phyloP scores from a whole-genome alignment of 2,888 invertebrate species.

The Drosophila limbata region DNA sequence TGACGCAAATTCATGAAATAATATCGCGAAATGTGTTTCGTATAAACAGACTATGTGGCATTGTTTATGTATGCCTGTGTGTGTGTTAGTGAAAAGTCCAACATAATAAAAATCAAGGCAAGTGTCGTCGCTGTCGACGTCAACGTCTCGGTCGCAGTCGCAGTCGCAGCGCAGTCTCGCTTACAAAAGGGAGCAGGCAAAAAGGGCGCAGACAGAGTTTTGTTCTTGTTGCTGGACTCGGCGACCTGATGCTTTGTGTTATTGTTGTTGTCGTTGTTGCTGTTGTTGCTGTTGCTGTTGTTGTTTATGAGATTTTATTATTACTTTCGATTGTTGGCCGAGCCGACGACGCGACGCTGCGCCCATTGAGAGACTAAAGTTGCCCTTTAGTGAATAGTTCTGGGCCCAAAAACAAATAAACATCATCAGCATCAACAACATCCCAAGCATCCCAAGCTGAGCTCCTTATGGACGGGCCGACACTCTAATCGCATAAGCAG shows the following conservation, averaged over 20 bases:
- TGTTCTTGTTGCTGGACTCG: conserved; percentile 11
- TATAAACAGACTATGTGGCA: neutral
- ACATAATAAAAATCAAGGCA: conserved; percentile 79
- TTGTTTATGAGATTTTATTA: conserved; percentile 77
- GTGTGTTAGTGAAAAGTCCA: conserved; percentile 48
- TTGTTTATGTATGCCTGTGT: conserved; percentile 10
- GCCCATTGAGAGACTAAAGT: conserved; percentile 65
- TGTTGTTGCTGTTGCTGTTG: conserved; percentile 50
- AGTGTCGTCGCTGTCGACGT: conserved; percentile 62
- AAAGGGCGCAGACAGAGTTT: conserved; percentile 31
- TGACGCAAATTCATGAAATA: neutral
- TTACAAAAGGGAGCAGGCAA: conserved; percentile 39
- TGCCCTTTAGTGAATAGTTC: conserved; percentile 49
- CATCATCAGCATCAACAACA: conserved; percentile 42
- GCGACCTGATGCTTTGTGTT: conserved; percentile 14
- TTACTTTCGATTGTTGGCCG: conserved; percentile 75
- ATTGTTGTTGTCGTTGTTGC: conserved; percentile 16
- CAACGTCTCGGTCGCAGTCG: conserved; percentile 8
- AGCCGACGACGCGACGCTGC: conserved; percentile 32
- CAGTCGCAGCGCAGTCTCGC: conserved; percentile 12
- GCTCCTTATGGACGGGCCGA: conserved; percentile 46
- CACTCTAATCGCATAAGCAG: conserved; percentile 75
- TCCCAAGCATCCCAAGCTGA: conserved; percentile 31
- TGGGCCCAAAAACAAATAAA: conserved; percentile 72
- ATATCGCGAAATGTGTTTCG: neutral